Base-by-base conservation (phyloP, 2,113 vertebrate genomes). In the Limanda limanda region DNA sequence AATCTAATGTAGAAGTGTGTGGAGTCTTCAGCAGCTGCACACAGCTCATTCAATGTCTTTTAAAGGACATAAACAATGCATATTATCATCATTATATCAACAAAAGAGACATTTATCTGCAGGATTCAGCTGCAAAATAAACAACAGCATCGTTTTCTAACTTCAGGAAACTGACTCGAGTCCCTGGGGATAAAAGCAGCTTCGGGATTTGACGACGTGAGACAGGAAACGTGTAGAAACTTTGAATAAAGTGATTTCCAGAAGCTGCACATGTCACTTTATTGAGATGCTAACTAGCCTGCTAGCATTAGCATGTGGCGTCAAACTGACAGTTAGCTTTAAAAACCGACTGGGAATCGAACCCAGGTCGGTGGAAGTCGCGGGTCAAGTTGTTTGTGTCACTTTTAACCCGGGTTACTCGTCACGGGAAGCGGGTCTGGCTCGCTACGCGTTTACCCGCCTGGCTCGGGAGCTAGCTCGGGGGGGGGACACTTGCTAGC, bases 231-330 rank as follows among this genome's bases (percentile, higher is more conserved):
- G 25, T 20, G 5, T 4, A 15, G 1, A 51, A 51, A 51, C 47
- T 17, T 14, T 14, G 13, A 3, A n/a, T 2, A 1, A 35, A 66
- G 71, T 60, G 0, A 4, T 51, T 35, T 74, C 42, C 18, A 63
- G 68, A 17, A 13, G 1, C 21, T 74, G 61, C 87, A 85, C 88
- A 81, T 70, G 81, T 55, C 24, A 35, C 25, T 20, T 72, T 74
- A 77, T 62, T 59, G 57, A 51, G 4, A 81, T 71, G 90, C 89
- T 86, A 89, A 84, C 75, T 83, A 86, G 88, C 76, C 31, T 18
- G 73, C 74, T 90, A 86, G 18, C 59, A 59, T 77, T 88, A 88
- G 85, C 86, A 74, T 64, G 71, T 56, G 47, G 66, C 35, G 3
- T 31, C 2, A 63, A 58, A 67, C 11, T 23, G 47, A 13, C 63